A percentile compares a stretch with the other conserved stretches of the same genome.
phyloP scores from a whole-genome alignment of 2,797 vertebrate genomes.

The Phataginus tricuspis region DNA sequence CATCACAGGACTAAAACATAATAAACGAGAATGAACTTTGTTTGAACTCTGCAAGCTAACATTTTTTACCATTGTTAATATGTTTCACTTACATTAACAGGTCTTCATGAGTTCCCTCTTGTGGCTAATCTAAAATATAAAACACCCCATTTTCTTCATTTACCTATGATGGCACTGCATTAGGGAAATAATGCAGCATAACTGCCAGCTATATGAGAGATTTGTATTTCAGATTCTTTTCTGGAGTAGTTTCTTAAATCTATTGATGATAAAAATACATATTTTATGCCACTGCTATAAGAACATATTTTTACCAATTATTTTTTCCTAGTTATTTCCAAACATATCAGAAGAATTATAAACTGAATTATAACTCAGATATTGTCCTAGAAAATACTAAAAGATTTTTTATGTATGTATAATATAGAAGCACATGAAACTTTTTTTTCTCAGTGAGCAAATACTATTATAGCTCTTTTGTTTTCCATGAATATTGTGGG shows the following conservation, averaged over 20 bases:
- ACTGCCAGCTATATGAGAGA: conserved; percentile 46
- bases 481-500: not conserved
- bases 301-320: conserved; percentile 64
- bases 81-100: conserved; percentile 69
- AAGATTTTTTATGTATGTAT: not conserved
- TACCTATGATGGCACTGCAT: conserved; percentile 64
- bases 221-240: conserved; percentile 66
- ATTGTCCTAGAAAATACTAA: conserved; percentile 14
- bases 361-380: conserved; percentile 51
- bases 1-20: conserved; percentile 25
- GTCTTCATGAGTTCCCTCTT: conserved; percentile 65
- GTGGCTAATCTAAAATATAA: conserved; percentile 69
- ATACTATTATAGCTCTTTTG: not conserved
- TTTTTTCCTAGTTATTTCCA: conserved; percentile 63
- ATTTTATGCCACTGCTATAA: conserved; percentile 53
- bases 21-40: conserved; percentile 60
- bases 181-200: conserved; percentile 54
- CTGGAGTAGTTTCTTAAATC: conserved; percentile 63
- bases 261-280: conserved; percentile 68
- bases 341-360: conserved; percentile 48
- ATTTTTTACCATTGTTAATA: conserved; percentile 70
- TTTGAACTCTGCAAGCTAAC: conserved; percentile 67
- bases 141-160: conserved; percentile 54
- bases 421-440: not conserved
- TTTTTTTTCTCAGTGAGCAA: not conserved